phyloP scores from a whole-genome alignment of 2,888 invertebrate species.

The Chymomyza caudatula region DNA sequence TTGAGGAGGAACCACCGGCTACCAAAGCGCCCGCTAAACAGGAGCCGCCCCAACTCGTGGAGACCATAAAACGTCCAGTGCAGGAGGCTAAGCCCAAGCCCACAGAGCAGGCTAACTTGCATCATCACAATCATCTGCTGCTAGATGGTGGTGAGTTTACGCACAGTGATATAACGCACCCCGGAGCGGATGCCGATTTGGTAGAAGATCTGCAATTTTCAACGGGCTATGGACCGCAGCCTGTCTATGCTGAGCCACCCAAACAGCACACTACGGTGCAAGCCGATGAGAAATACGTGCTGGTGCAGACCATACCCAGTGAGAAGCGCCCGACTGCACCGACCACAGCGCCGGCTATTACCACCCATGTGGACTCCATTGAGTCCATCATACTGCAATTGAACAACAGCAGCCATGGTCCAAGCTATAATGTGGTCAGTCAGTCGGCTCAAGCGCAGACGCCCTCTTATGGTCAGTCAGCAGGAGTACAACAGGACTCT shows the following conservation, averaged over 20 bases:
- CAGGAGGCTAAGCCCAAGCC: slow-evolving; percentile 19
- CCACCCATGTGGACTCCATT: slow-evolving; percentile 79
- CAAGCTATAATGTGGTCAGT: slow-evolving; percentile 72
- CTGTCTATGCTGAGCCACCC: slow-evolving; percentile 72
- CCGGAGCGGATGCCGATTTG: slow-evolving; percentile 82
- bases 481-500: slow-evolving; percentile 14
- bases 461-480: slow-evolving; percentile 38
- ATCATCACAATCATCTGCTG: slow-evolving; percentile 64
- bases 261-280: slow-evolving; percentile 45
- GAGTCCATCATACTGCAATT: slow-evolving; percentile 83
- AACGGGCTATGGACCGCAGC: slow-evolving; percentile 79
- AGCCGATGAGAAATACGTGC: slow-evolving; percentile 76
- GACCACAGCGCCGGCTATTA: slow-evolving; percentile 74
- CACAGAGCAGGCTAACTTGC: slow-evolving; percentile 33
- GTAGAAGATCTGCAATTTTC: slow-evolving; percentile 80
- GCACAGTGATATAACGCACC: slow-evolving; percentile 82
- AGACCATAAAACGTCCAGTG: background rate
- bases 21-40: slow-evolving; percentile 33
- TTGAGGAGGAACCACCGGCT: slow-evolving; percentile 58
- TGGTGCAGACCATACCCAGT: slow-evolving; percentile 63
- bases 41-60: slow-evolving; percentile 9
- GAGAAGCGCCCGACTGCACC: slow-evolving; percentile 69
- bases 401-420: slow-evolving; percentile 79
- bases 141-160: slow-evolving; percentile 78
- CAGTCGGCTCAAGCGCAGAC: slow-evolving; percentile 48